phyloP scores from a whole-genome alignment of 2,797 vertebrate species.

The Paramormyrops hopkinsi region DNA sequence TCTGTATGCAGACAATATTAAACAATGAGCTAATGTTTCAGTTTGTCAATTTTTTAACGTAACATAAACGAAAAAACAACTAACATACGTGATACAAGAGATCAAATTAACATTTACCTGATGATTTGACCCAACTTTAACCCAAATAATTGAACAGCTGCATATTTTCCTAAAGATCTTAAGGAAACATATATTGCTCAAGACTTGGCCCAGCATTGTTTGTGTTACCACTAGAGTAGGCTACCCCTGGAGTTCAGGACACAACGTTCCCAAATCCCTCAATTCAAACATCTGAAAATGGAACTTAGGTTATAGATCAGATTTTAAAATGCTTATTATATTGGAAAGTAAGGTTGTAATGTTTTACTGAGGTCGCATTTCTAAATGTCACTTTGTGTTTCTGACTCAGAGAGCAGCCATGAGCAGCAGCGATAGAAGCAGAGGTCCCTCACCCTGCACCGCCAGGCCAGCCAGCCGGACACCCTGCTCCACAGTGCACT shows the following conservation, averaged over 20 bases:
- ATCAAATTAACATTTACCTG: neutral
- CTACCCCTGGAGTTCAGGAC: neutral
- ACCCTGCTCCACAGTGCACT: conserved; percentile 78
- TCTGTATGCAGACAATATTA: neutral
- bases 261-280: too few species aligned
- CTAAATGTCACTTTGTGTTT: neutral
- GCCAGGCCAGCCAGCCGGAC: conserved; percentile 86
- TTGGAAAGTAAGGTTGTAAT: neutral
- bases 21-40: neutral
- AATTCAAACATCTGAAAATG: neutral
- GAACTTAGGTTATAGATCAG: neutral
- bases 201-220: neutral
- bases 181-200: neutral
- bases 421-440: neutral
- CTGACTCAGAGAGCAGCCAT: neutral
- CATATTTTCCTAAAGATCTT: neutral
- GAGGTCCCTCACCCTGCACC: conserved; percentile 75
- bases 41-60: neutral
- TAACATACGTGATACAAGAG: neutral
- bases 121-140: neutral
- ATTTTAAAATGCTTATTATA: neutral
- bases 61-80: neutral
- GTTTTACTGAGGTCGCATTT: neutral
- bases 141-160: neutral
- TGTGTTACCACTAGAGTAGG: neutral